Evolutionary conservation across 2,888 invertebrate species (phyloP).

Genomic region (Pantelozetes paolii): DNA sequence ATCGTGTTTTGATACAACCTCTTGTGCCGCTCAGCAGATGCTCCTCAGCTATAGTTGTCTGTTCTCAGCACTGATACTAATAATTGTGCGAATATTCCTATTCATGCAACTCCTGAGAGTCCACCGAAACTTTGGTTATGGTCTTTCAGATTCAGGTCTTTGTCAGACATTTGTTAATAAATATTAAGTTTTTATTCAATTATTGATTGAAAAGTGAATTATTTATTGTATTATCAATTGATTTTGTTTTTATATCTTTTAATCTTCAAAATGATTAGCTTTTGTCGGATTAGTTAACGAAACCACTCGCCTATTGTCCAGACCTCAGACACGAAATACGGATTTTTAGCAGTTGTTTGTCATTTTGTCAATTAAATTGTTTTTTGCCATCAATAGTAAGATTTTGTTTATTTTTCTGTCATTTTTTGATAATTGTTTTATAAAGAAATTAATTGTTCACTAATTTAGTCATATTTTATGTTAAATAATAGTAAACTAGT

Average conservation of each 20-base stretch:
- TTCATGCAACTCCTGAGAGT: conserved; percentile 41
- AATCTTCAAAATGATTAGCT: conserved; percentile 12
- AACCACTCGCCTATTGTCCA: conserved; percentile 38
- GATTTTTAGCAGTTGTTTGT: conserved; percentile 4
- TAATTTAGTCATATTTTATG: too few relatives aligned
- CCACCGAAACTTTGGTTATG: conserved; percentile 42
- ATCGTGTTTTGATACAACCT: conserved; percentile 23
- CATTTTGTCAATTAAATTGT: neutral
- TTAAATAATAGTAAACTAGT: neutral
- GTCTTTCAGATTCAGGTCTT: conserved; percentile 42
- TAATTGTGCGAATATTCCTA: conserved; percentile 36
- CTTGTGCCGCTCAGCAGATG: conserved; percentile 32
- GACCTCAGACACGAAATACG: conserved; percentile 6
- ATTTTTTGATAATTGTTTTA: neutral
- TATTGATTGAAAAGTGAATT: neutral
- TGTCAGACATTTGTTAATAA: neutral
- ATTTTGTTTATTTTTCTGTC: neutral
- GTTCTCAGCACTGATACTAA: conserved; percentile 24
- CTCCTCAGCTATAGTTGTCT: conserved; percentile 34
- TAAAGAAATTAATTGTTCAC: neutral
- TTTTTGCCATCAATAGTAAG: conserved; percentile 8
- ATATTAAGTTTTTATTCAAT: neutral
- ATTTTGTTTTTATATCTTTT: neutral
- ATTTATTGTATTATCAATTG: neutral
- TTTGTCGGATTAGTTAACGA: conserved; percentile 41